A percentile compares a stretch with the other conserved stretches of the same genome.
phyloP scores from a whole-genome alignment of 2,888 invertebrate species.

The Deroplatys truncata region DNA sequence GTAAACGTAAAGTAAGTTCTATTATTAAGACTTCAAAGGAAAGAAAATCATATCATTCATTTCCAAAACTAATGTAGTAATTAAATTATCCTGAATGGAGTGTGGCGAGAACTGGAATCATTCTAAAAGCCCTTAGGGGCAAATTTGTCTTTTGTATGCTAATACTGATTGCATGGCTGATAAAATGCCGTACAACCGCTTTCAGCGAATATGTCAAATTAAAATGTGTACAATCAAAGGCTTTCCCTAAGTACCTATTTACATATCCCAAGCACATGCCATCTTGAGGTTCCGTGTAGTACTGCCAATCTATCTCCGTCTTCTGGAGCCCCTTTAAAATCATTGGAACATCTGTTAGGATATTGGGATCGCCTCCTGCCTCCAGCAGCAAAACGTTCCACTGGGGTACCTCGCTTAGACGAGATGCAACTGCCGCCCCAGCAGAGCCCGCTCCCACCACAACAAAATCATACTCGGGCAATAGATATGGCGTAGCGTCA shows the following conservation, averaged over 20 bases:
- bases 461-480: slow-evolving; percentile 42
- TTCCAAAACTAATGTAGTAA: no score
- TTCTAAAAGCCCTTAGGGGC: no score
- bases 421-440: slow-evolving; percentile 48
- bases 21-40: no score
- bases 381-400: slow-evolving; percentile 41
- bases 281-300: slow-evolving; percentile 47
- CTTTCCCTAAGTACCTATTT: neutral
- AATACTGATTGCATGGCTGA: no score
- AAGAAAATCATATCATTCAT: no score
- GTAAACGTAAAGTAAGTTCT: no score
- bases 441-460: slow-evolving; percentile 51
- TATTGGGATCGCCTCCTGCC: slow-evolving; percentile 45
- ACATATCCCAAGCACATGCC: slow-evolving; percentile 40
- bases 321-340: slow-evolving; percentile 31
- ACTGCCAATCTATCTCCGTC: slow-evolving; percentile 46
- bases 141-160: no score
- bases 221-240: no score
- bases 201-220: no score
- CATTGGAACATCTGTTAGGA: slow-evolving; percentile 26
- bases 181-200: no score
- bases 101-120: no score
- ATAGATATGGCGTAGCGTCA: neutral
- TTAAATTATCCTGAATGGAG: no score
- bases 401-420: slow-evolving; percentile 43